Conservation (phyloP, 2,888 invertebrate species). For the Melipona bicolor region DNA sequence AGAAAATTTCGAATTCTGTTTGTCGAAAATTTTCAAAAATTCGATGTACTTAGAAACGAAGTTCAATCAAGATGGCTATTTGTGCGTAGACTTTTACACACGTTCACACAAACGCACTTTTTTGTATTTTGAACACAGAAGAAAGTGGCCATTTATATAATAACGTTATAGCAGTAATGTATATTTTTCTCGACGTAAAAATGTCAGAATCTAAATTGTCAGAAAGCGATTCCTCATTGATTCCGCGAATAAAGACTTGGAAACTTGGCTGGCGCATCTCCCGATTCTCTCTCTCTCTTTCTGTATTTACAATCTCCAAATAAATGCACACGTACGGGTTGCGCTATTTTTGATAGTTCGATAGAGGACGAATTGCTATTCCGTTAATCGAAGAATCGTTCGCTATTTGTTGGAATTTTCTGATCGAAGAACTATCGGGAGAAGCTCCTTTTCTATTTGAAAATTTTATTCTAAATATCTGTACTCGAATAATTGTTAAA, state of each 20-base stretch:
- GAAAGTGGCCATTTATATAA: background rate
- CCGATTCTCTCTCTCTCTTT: constrained; percentile 20
- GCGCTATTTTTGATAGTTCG: constrained; percentile 39
- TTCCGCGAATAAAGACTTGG: constrained; percentile 50
- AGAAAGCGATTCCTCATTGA: constrained; percentile 23
- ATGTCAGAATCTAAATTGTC: background rate
- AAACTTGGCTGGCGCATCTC: constrained; percentile 54
- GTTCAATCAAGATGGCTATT: constrained; percentile 10
- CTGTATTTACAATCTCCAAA: constrained; percentile 54
- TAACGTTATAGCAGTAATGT: background rate
- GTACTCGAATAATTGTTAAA: background rate
- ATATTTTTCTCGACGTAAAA: background rate
- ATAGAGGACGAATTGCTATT: constrained; percentile 47
- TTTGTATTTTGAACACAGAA: background rate
- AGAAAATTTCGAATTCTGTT: background rate
- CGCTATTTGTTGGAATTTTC: background rate
- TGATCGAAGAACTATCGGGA: background rate
- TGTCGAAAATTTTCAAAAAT: background rate
- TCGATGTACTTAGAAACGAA: background rate
- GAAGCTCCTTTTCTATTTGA: background rate
- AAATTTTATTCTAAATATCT: background rate
- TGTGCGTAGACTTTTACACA: constrained; percentile 40
- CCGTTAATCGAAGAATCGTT: constrained; percentile 30
- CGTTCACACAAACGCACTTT: constrained; percentile 43
- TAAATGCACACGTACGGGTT: constrained; percentile 35